Conservation (phyloP, 2,797 vertebrate genomes). For the Okamejei kenojei region DNA sequence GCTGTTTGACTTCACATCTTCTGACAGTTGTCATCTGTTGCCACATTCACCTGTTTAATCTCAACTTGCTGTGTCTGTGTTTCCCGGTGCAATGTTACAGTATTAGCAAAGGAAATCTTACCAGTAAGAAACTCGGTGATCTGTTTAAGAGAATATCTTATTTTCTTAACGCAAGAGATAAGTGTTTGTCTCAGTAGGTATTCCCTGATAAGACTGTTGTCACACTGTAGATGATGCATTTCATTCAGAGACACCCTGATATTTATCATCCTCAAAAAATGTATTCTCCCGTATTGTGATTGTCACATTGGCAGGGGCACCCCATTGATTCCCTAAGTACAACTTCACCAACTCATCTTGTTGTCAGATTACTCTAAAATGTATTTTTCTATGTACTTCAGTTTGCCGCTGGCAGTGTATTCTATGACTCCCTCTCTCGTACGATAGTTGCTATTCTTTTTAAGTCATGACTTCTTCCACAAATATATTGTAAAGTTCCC, state of each 20-base stretch:
- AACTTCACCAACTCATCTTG: background rate
- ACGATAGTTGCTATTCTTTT: background rate
- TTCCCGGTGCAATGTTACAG: background rate
- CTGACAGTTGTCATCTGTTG: background rate
- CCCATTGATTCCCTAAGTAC: constrained; percentile 12
- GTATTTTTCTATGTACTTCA: background rate
- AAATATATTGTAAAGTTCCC: no score
- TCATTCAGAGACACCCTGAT: constrained; percentile 25
- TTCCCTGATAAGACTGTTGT: background rate
- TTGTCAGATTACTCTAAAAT: constrained; percentile 4
- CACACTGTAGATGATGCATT: background rate
- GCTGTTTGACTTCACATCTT: constrained; percentile 5
- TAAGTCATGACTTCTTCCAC: background rate
- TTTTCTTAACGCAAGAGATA: constrained; percentile 10
- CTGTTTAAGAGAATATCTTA: background rate
- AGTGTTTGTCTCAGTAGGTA: background rate
- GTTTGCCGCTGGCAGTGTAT: background rate
- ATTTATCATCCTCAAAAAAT: background rate
- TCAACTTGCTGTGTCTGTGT: background rate
- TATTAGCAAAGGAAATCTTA: background rate
- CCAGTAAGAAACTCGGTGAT: background rate
- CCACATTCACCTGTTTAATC: background rate
- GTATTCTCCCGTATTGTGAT: background rate
- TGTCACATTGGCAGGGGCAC: background rate
- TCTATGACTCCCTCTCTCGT: background rate